Percentiles rank a stretch among this genome's conserved stretches.
phyloP scores from a whole-genome alignment of 2,113 vertebrate genomes.

The Pogona vitticeps region DNA sequence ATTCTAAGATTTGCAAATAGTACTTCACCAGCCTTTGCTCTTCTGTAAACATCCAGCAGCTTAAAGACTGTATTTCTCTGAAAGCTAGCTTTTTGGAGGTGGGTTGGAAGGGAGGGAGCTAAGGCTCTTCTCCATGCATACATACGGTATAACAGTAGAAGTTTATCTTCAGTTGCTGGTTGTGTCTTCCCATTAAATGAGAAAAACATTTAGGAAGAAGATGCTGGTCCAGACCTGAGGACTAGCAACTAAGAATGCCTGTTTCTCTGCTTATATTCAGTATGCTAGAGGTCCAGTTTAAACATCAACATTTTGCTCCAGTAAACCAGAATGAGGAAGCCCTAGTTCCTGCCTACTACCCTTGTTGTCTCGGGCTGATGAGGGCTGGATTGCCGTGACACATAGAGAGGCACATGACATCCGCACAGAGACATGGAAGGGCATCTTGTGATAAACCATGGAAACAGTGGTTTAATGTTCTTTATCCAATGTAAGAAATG shows the following conservation, averaged over 20 bases:
- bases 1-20: constrained; percentile 29
- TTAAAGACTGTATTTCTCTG: background rate
- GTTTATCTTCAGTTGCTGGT: background rate
- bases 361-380: too few relatives aligned
- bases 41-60: background rate
- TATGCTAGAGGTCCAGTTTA: too few relatives aligned
- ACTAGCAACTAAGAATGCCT: background rate
- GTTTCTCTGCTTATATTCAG: background rate
- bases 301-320: too few relatives aligned
- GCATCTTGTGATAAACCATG: background rate
- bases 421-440: too few relatives aligned
- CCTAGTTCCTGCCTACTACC: too few relatives aligned
- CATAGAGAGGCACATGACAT: too few relatives aligned
- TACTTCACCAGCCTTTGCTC: constrained; percentile 14
- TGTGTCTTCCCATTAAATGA: background rate
- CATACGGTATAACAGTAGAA: background rate
- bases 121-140: background rate
- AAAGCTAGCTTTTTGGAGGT: background rate
- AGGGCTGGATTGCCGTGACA: too few relatives aligned
- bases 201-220: background rate
- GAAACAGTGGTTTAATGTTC: background rate
- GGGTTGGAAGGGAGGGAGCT: background rate
- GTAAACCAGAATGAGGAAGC: too few relatives aligned
- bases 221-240: background rate
- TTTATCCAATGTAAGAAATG: background rate